Percentiles rank a stretch among this genome's conserved stretches.
Evolutionary conservation across 2,797 vertebrate species (phyloP).

Genomic region (Megalops cyprinoides): DNA sequence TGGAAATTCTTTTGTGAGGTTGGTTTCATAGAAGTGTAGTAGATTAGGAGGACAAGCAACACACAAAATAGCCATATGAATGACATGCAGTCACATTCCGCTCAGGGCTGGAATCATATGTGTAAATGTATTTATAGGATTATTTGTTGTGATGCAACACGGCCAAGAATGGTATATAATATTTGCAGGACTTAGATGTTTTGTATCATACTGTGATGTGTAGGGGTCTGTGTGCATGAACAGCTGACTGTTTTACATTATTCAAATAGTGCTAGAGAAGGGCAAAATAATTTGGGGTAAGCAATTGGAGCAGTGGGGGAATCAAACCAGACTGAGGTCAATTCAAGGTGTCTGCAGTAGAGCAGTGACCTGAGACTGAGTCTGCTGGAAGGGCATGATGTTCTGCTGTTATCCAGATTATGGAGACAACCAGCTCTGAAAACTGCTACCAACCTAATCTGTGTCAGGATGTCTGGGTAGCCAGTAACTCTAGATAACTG

Average conservation of each 20-base stretch:
- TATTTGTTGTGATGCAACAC: not conserved
- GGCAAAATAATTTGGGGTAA: not conserved
- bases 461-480: slow-evolving; percentile 31
- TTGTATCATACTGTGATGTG: not conserved
- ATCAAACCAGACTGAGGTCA: slow-evolving; percentile 51
- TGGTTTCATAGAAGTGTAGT: not conserved
- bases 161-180: too few species aligned
- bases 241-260: not conserved
- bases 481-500: slow-evolving; percentile 52
- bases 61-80: not conserved
- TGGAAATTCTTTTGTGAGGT: not conserved
- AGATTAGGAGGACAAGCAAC: not conserved
- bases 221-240: not conserved
- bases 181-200: too few species aligned
- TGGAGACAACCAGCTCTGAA: slow-evolving; percentile 23
- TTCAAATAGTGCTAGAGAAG: not conserved
- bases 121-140: not conserved
- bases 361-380: slow-evolving; percentile 31
- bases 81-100: not conserved
- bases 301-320: not conserved
- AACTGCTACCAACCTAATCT: slow-evolving; percentile 30
- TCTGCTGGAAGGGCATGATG: not conserved
- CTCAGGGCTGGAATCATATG: not conserved
- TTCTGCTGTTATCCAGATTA: slow-evolving; percentile 33
- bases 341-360: slow-evolving; percentile 57